Evolutionary conservation across 2,113 vertebrate genomes (phyloP), one percentile per base, ranked within the genome.

Genomic region (Charina bottae): DNA sequence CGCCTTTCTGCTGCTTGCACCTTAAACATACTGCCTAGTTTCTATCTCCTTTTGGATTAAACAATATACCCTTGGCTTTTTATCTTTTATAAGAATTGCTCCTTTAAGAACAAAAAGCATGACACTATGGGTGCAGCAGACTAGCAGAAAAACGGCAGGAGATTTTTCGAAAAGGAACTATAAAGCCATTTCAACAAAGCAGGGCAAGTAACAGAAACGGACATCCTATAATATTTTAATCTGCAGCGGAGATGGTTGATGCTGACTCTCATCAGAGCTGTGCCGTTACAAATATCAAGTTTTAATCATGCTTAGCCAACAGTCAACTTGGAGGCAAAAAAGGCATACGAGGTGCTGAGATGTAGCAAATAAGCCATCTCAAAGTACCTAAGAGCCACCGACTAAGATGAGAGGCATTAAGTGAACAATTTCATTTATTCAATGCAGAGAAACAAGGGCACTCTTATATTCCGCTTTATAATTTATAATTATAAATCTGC

Each of bases 11-110:
- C n/a, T 55, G 56, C 49, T 83, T 46, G 7, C 8, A 49, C 10
- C 21, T 62, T 89, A 62, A 89, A 89, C 10, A 33, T 11, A 21
- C 53, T 91, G 10, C 10, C 28, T 17, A 5, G 9, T 55, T 93
- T 93, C 93, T 88, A 46, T 93, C 92, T 53, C 91, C 55, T 62
- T 55, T 49, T 2, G 33, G 93, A 96, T 89, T 93, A 95, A 92
- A 93, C 72, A 54, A 93, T 60, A 21, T 37, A 89, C 83, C 83
- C 54, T 72, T n/a, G 64, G 93, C 83, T 88, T 33, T 92, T 89
- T 91, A 90, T 89, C 87, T 84, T 92, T 92, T 60, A 42, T 86
- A 92, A 89, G 90, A 91, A 88, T 94, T 92, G 53, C 56, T 33
- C 28, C 62, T 5, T 24, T 87, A 55, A 90, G 59, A 89, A 95